phyloP scores from a whole-genome alignment of 2,888 invertebrate species.

The Stenodera caucasica region DNA sequence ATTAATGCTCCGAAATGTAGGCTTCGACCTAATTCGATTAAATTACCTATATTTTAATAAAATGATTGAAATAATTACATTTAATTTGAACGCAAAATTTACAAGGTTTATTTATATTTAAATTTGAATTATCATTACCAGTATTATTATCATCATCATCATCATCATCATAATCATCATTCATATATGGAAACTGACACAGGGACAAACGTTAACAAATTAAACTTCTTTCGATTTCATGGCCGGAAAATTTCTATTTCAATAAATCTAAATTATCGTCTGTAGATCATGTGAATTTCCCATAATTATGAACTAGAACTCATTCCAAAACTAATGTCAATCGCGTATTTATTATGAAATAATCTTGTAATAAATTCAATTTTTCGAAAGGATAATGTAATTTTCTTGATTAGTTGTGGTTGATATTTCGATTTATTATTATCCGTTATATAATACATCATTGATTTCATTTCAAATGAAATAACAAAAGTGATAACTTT shows the following conservation, averaged over 20 bases:
- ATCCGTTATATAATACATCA: no score
- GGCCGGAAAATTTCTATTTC: neutral
- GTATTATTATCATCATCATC: neutral
- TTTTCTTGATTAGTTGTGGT: no score
- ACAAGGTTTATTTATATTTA: conserved; percentile 3
- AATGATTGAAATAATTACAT: neutral
- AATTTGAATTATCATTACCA: conserved; percentile 3
- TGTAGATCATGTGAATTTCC: no score
- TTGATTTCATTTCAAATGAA: no score
- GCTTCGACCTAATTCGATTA: neutral
- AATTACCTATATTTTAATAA: neutral
- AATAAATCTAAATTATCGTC: no score
- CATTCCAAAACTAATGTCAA: no score
- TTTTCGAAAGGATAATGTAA: neutral
- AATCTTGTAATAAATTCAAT: neutral
- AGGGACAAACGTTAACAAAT: neutral
- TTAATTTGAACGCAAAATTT: neutral
- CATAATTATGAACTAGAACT: no score
- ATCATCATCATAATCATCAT: neutral
- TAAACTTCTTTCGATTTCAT: neutral
- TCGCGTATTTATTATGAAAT: no score
- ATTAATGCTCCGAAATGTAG: neutral
- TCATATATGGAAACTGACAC: conserved; percentile 8
- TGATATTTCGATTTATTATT: no score
- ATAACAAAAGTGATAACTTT: no score